Base-by-base conservation (phyloP, 2,797 vertebrate species). In the Notolepis coatsorum region DNA sequence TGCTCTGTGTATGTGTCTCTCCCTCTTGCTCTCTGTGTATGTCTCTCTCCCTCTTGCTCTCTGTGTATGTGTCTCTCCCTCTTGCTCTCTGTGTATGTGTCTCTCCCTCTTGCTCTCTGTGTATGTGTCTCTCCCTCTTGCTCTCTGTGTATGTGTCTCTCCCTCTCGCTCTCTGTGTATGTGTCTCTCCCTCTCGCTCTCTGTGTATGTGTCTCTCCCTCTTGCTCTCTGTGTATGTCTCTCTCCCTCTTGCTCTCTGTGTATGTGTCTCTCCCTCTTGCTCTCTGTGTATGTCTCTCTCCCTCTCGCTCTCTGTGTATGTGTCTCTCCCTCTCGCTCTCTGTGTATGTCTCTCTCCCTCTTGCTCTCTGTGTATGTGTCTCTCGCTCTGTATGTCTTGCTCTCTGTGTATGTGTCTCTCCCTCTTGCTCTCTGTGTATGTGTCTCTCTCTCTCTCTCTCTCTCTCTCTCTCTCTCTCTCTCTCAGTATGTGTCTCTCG, bases 361-460 rank as follows among this genome's bases (percentile, higher is more conserved):
- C n/a, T n/a, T 64, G 13, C 27, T n/a, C n/a, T 45, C 38, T 46
- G 17, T 27, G 30, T 30, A 28, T 53, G 25, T 54, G 9, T 33
- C 30, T 46, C 25, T 33, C 12, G 28, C 25, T 43, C 4, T 27
- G 28, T n/a, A n/a, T n/a, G n/a, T n/a, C n/a, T n/a, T n/a, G n/a
- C n/a, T n/a, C n/a, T n/a, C 15, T 10, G 0, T 61, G 9, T 53
- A n/a, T 52, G 20, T 52, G 27, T 1, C 2, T 18, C 17, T 52
- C 23, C 25, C 7, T 38, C 20, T 27, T 17, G 21, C 7, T 23
- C 18, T 45, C 7, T 10, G 18, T 45, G 43, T 24, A 9, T 21
- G 17, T 43, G 17, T 43, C 15, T n/a, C n/a, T n/a, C n/a, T n/a
- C n/a, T n/a, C n/a, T n/a, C n/a, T n/a, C n/a, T n/a, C 5, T 15